Base-by-base conservation (phyloP, 2,113 vertebrate species). In the Enhydra lutris region DNA sequence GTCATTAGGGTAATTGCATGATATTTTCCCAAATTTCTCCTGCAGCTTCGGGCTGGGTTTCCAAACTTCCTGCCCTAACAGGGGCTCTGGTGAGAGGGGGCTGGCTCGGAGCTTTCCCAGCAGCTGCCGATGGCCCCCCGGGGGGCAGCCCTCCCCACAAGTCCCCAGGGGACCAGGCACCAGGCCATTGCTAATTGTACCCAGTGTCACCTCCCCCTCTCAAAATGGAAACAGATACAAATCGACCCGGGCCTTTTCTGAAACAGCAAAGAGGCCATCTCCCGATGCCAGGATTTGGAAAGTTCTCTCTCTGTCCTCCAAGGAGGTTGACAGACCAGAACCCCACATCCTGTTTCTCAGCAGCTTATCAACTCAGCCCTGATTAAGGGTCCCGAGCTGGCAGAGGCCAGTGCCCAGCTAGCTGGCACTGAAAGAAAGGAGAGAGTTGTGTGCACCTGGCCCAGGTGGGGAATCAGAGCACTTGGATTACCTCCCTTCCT, bases 11-110 rank as follows among this genome's bases (percentile, higher is more conserved):
- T 98, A 97, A 98, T 96, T 97, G 97, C 97, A 95, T 23, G 73
- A 97, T 98, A 97, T 97, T 98, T 98, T 95, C 97, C 97, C 96
- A 98, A 98, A 97, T 98, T 97, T 98, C 96, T 97, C 97, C 97
- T 96, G 92, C 96, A 98, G 97, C 94, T 98, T 97, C 87, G 80
- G 90, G 74, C 97, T 96, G 50, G 20, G 95, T 97, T 97, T 98
- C 95, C 97, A 97, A 97, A 98, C 97, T 97, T 97, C 96, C 97
- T 98, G 96, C 95, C 89, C 50, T 97, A 93, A 87, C 87, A 92
- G 55, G n/a, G 79, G 50, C 69, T 98, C 94, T 89, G 47, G 82
- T 67, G 85, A 97, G 79, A 96, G 24, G 45, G 55, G 39, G 55
- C 86, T 98, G 97, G 85, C 95, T 91, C 82, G 1, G 47, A 94